These are phyloP conservation scores for Drosophila azteca DNA, from an alignment of 1,140 invertebrate species.

Conservation along the genomic window DNA sequence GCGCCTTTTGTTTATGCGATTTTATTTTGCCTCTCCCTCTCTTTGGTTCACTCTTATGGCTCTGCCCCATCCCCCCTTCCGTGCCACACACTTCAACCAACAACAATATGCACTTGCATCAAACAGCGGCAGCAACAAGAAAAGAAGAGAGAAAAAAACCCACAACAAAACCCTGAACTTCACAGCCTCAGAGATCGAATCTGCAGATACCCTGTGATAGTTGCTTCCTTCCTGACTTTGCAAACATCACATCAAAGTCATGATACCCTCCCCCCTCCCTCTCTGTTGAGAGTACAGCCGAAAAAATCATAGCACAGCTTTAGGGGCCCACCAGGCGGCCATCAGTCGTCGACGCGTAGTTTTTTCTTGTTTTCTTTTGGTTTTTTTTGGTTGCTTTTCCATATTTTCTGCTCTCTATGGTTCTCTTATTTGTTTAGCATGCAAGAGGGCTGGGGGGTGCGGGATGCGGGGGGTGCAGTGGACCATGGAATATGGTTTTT, in stretches of 20 bases:
- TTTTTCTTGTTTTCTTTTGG: constrained; percentile 13
- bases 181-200: no score
- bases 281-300: neutral
- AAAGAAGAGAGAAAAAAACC: no score
- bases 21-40: constrained; percentile 41
- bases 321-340: constrained; percentile 24
- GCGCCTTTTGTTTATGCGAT: constrained; percentile 74
- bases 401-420: constrained; percentile 35
- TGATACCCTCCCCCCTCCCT: no score
- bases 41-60: constrained; percentile 4
- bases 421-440: constrained; percentile 70
- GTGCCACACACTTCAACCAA: constrained; percentile 11
- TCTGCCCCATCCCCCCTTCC: constrained; percentile 6
- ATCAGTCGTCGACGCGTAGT: constrained; percentile 13
- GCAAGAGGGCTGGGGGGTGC: neutral
- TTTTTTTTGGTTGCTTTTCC: constrained; percentile 8
- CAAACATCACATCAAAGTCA: no score
- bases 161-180: no score
- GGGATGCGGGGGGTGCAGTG: neutral
- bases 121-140: constrained; percentile 20
- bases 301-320: constrained; percentile 67
- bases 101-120: constrained; percentile 18
- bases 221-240: no score
- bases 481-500: no score
- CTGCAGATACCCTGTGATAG: no score